Evolutionary conservation across 2,888 invertebrate species (phyloP).

Genomic region (Meloe dianella): DNA sequence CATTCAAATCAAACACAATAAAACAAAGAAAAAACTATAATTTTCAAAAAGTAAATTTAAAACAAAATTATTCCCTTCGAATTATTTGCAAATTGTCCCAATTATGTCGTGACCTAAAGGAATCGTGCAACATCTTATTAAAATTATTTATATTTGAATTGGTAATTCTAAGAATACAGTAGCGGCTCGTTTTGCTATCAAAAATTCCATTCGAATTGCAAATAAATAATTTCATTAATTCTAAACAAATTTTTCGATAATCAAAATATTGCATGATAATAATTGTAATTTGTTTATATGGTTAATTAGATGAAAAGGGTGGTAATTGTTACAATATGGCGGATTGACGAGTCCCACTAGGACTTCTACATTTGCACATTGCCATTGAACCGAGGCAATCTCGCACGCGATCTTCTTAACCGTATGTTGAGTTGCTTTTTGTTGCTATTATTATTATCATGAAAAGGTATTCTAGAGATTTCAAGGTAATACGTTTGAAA

Average conservation of each 20-base stretch:
- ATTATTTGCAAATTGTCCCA: slow-evolving; percentile 45
- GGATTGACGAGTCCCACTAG: slow-evolving; percentile 26
- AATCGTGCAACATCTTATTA: slow-evolving; percentile 55
- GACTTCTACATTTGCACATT: slow-evolving; percentile 23
- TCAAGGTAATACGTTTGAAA: neutral
- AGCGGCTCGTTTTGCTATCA: neutral
- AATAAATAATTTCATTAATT: neutral
- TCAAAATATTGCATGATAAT: neutral
- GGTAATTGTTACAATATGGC: neutral
- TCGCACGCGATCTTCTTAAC: slow-evolving; percentile 26
- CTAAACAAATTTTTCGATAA: no score
- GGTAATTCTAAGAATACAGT: slow-evolving; percentile 25
- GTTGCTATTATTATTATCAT: neutral
- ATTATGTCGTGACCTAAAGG: slow-evolving; percentile 57
- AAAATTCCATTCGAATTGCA: no score
- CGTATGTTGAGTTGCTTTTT: neutral
- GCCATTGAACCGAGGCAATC: slow-evolving; percentile 24
- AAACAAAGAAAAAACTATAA: neutral
- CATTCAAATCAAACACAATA: neutral
- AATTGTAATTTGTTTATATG: neutral
- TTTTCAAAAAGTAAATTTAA: neutral
- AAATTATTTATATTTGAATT: slow-evolving; percentile 45
- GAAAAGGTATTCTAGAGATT: neutral
- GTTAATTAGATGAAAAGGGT: neutral
- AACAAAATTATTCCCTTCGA: slow-evolving; percentile 15